phyloP scores from a whole-genome alignment of 2,113 vertebrate genomes.

The Noctilio leporinus region DNA sequence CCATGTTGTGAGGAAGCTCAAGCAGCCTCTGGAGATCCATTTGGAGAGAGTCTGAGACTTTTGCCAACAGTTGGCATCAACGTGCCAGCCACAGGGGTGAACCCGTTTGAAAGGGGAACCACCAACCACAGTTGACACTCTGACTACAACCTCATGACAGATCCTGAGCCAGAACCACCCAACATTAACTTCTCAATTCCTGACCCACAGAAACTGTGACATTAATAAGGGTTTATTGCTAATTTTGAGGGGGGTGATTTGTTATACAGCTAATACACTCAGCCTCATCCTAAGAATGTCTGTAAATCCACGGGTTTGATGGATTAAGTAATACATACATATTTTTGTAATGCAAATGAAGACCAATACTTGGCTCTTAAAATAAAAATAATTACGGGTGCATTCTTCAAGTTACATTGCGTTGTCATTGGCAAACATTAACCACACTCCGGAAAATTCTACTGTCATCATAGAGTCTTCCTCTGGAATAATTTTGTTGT shows the following conservation, averaged over 20 bases:
- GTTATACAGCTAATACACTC: neutral
- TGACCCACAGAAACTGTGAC: neutral
- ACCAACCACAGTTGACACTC: neutral
- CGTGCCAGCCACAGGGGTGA: too few species aligned
- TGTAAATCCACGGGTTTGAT: neutral
- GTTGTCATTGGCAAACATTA: neutral
- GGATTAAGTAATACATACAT: neutral
- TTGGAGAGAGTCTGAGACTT: neutral
- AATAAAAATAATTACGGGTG: neutral
- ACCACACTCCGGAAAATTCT: neutral
- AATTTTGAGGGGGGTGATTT: neutral
- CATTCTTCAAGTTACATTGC: neutral
- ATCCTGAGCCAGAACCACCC: neutral
- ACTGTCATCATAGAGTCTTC: neutral
- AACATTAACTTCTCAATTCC: neutral
- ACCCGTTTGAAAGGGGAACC: neutral
- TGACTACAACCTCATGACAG: neutral
- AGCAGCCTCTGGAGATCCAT: neutral
- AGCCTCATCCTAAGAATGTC: neutral
- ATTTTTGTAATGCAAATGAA: neutral
- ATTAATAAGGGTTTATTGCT: fast-evolving
- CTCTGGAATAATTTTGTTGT: neutral
- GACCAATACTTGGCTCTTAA: neutral
- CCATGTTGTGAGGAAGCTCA: neutral
- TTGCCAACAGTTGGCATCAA: neutral